Conservation (phyloP, 2,888 invertebrate genomes). For the Acanthopleura granulata region DNA sequence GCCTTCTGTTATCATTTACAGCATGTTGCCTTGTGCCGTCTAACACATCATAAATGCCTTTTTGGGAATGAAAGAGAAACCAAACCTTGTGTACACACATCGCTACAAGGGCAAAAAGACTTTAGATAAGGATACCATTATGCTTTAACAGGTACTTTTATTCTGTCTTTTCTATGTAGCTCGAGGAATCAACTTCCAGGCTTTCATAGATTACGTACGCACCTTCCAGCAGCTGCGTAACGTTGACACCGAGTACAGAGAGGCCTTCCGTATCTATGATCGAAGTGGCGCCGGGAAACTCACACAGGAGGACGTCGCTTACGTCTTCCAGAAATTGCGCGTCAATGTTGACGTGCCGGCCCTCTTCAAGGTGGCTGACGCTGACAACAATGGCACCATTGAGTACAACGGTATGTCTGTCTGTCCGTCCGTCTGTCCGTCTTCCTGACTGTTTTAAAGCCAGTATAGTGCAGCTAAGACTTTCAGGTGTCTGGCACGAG, state of each 20-base stretch:
- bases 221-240: constrained; percentile 14
- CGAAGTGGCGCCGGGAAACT: neutral
- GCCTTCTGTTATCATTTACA: no score
- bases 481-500: no score
- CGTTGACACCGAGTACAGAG: constrained; percentile 10
- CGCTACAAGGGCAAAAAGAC: no score
- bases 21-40: no score
- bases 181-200: constrained; percentile 9
- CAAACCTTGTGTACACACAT: no score
- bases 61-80: no score
- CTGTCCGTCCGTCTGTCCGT: neutral
- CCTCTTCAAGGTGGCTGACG: neutral
- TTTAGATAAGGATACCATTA: no score
- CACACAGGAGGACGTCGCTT: constrained; percentile 12
- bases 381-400: constrained; percentile 8
- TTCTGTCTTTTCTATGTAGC: neutral
- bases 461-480: no score
- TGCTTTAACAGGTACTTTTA: neutral
- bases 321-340: constrained; percentile 3
- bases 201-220: constrained; percentile 10
- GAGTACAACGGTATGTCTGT: constrained; percentile 6
- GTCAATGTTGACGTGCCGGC: neutral
- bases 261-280: constrained; percentile 18
- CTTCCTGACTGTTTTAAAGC: no score
- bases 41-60: no score